A percentile compares a stretch with the other conserved stretches of the same genome.
Conservation (phyloP, 2,888 invertebrate genomes). For the Linyphia triangularis region DNA sequence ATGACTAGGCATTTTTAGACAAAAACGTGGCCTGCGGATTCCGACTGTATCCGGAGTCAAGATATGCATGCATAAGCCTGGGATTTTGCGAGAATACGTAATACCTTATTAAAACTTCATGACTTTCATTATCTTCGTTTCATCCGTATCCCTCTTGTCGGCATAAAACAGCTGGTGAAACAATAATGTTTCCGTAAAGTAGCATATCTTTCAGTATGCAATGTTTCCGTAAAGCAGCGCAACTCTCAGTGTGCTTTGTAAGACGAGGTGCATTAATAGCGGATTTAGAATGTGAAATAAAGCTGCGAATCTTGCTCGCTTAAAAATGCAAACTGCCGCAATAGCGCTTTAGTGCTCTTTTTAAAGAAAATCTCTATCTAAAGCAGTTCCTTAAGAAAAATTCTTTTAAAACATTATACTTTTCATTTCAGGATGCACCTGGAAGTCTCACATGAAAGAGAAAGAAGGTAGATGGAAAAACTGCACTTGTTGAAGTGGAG, state of each 20-base stretch:
- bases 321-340: constrained; percentile 57
- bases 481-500: constrained; percentile 46
- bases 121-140: constrained; percentile 50
- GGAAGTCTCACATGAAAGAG: constrained; percentile 20
- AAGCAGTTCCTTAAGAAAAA: neutral
- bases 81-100: constrained; percentile 49
- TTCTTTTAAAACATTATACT: constrained; percentile 34
- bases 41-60: constrained; percentile 23
- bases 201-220: neutral
- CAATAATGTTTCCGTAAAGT: constrained; percentile 48
- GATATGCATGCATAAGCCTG: constrained; percentile 16
- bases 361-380: constrained; percentile 27
- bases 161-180: constrained; percentile 46
- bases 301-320: constrained; percentile 24
- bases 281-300: constrained; percentile 48
- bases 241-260: neutral
- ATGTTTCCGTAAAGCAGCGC: neutral
- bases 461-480: constrained; percentile 2
- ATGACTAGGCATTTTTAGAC: constrained; percentile 44
- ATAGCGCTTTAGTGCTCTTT: constrained; percentile 37
- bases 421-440: constrained; percentile 33
- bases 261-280: constrained; percentile 33
- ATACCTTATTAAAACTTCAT: constrained; percentile 65
- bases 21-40: constrained; percentile 24
- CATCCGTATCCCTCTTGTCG: constrained; percentile 21